Base-by-base conservation (phyloP, 2,113 vertebrate species). In the Silurus asotus region DNA sequence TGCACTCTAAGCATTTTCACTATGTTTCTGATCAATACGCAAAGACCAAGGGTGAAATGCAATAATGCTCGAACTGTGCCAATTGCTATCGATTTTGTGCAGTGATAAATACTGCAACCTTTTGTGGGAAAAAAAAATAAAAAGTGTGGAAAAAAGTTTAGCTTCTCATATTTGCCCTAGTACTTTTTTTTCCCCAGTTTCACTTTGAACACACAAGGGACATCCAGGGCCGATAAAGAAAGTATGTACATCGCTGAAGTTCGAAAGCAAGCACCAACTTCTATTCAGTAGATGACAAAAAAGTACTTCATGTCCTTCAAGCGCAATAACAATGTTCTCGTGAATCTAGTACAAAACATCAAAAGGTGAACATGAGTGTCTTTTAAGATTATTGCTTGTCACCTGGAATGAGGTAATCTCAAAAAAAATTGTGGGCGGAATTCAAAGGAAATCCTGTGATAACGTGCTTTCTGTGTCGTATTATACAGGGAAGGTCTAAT, bases 201-300 rank as follows among this genome's bases (percentile, higher is more conserved):
- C 83, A 88, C 28, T 81, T 78, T 64, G 70, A 70, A 64, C 84
- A 79, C 83, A 89, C 51, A 51, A 78, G 84, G 62, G 51, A 20
- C 53, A 3, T 77, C 61, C 69, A 83, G 85, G 81, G 76, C 86
- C 64, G 72, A 77, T 61, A 81, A 81, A 86, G 79, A 45, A 89
- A 90, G 89, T 89, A 86, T 4, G 19, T 45, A 88, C 80, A 82
- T 84, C 79, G 48, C 58, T 75, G 55, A 78, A 79, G 48, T 75
- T 53, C 70, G 79, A 17, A n/a, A 83, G 82, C 45, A 62, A 88
- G 64, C 55, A 64, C 56, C 72, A 72, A 74, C 72, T 76, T 85
- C 65, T 6, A 25, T 79, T 69, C 17, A 37, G 37, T 37, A 37
- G 37, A 37, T 37, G 37, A 37, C 37, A 37, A 37, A 37, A 37